These are phyloP conservation scores for Aricia artaxerxes DNA, from an alignment of 2,888 invertebrate genomes.

Conservation along the genomic window DNA sequence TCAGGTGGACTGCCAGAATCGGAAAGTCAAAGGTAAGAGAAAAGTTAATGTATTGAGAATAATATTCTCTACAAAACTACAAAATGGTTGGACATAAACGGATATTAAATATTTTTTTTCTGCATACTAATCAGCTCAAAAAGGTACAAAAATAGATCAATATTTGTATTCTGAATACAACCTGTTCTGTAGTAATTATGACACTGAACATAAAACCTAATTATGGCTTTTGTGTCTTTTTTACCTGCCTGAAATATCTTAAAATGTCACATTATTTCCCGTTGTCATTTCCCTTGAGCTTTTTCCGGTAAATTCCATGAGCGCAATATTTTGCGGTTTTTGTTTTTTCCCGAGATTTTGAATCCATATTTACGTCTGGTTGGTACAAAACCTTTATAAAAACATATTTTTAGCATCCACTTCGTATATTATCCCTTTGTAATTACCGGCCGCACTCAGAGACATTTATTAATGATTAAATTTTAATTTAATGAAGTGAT, in stretches of 20 bases:
- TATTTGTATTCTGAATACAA: not conserved
- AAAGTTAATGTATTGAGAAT: too few species aligned
- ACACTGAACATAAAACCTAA: not conserved
- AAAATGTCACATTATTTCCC: not conserved
- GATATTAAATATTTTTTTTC: too few species aligned
- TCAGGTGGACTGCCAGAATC: slow-evolving; percentile 82
- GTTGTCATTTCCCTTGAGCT: not conserved
- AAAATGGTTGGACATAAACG: too few species aligned
- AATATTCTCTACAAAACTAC: too few species aligned
- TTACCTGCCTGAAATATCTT: not conserved
- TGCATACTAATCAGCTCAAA: too few species aligned
- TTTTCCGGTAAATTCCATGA: not conserved
- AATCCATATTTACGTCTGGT: not conserved
- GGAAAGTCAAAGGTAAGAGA: slow-evolving; percentile 61
- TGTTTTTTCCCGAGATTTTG: not conserved
- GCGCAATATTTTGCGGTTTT: not conserved
- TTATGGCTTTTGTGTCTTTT: not conserved
- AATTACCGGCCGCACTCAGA: too few species aligned
- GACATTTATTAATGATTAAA: too few species aligned
- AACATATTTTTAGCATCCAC: not conserved
- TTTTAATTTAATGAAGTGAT: too few species aligned
- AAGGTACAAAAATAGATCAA: not conserved
- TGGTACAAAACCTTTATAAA: not conserved
- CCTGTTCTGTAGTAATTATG: not conserved
- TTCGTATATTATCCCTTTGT: not conserved